These are phyloP conservation scores for Abrostola tripartita DNA, from an alignment of 2,888 invertebrate genomes.

Conservation along the genomic window DNA sequence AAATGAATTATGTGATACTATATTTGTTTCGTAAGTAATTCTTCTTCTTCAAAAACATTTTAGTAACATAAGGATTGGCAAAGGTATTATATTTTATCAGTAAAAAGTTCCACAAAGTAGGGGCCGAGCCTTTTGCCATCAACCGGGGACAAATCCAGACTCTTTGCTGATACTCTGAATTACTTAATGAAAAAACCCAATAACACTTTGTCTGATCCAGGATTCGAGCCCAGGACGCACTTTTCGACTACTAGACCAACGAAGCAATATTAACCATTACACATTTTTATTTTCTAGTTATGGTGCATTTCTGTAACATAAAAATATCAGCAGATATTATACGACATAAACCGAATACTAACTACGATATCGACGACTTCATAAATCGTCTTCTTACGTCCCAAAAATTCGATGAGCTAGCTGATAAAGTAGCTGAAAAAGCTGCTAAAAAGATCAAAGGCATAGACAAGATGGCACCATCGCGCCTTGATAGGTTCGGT, in stretches of 20 bases:
- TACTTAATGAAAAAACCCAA: no score
- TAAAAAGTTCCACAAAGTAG: no score
- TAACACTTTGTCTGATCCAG: no score
- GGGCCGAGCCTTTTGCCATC: no score
- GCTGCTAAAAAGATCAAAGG: slow-evolving; percentile 25
- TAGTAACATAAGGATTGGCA: no score
- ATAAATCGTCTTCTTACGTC: slow-evolving; percentile 37
- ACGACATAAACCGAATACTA: background rate
- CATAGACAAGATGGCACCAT: background rate
- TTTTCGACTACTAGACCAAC: no score
- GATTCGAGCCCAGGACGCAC: no score
- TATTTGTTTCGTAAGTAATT: slow-evolving; percentile 34
- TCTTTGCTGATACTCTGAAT: no score
- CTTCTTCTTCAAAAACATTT: no score
- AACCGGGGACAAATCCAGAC: no score
- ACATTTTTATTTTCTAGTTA: slow-evolving; percentile 26
- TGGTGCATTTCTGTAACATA: slow-evolving; percentile 29
- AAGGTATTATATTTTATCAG: no score
- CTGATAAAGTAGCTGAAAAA: slow-evolving; percentile 42
- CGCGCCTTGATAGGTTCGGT: background rate
- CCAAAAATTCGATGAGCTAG: slow-evolving; percentile 35
- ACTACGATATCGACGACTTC: slow-evolving; percentile 37
- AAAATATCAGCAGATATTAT: background rate
- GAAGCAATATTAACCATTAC: background rate
- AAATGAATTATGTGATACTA: slow-evolving; percentile 39